Evolutionary conservation across 1,140 invertebrate species (phyloP), one percentile per base, ranked within the genome.

Genomic region (Pseudomyrmex cubaensis): DNA sequence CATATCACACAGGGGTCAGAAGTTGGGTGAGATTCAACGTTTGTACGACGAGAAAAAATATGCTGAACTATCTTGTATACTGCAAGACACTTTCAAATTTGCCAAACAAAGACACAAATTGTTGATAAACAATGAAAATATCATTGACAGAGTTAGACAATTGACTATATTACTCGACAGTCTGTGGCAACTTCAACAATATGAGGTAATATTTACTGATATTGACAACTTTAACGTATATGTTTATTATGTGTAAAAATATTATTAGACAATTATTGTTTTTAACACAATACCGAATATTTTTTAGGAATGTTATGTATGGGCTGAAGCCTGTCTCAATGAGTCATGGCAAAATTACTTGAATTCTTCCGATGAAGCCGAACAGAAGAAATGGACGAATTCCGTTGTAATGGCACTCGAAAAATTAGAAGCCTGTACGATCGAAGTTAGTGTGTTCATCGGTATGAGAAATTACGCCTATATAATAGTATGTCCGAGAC

Each of bases 241-340:
- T 1, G 46, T 59, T 1, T 59, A 20, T 1, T 59, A 20, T 46
- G 15, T 56, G 12, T n/a, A 64, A 66, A 12, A 25, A 48, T 9
- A 56, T 13, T 13, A 10, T 4, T 48, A n/a, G 7, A 59, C 20
- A 20, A 20, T 20, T 20, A 20, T 20, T 20, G 20, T 35, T 70
- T 78, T 63, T n/a, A 57, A 54, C 46, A 54, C 25, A 25, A 85
- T 83, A n/a, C 1, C 15, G 3, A 20, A 63, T 46, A 54, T 35
- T 0, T 72, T 92, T 94, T 92, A 96, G 89, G 95, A 96, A 76
- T 98, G 97, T 92, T 96, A 97, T 62, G 93, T 96, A 61, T 98
- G 97, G 97, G 95, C 96, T 5, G 96, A 97, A 89, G 95, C 95
- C 82, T 96, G 96, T 88, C 94, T 98, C 3, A 96, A 96, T 86